Evolutionary conservation across 2,888 invertebrate genomes (phyloP), one percentile per base, ranked within the genome.

Genomic region (Itoplectis maculator): DNA sequence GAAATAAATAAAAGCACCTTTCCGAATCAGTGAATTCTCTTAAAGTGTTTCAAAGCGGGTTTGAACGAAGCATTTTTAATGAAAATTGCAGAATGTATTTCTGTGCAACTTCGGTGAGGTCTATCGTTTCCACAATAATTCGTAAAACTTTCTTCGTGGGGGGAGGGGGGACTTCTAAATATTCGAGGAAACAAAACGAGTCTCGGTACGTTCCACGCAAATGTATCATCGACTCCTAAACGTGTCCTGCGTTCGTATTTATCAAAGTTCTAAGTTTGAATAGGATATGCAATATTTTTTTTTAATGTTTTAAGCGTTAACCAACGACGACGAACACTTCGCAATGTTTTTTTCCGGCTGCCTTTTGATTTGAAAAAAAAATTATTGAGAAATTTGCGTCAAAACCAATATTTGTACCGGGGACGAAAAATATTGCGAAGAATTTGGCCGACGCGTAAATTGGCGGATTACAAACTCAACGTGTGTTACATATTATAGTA

Each of bases 261-360:
- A 87, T 84, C 86, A 88, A 87, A 87, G 83, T 87, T 82, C 87
- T 88, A 88, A 88, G 83, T 87, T 85, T 87, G 82, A 87, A 87
- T 87, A 88, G 87, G 87, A 89, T 90, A 89, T 89, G 90, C 89
- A 87, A 87, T 88, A 87, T 81, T 84, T 85, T 88, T 66, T 45
- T 68, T 69, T 73, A 87, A 86, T 85, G 83, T 88, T 85, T 85
- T 86, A 89, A 89, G 89, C 88, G 87, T 88, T 88, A 87, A 87
- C 85, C 84, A 86, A 86, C 86, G 84, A 83, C 85, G 82, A 72
- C 70, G 81, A 84, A 84, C 81, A 79, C 85, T 86, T 84, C 83
- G 86, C 72, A 78, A 82, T 73, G 45, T 56, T 74, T 40, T 56
- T 74, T 40, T n/a, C 51, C 20, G 65, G 15, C 18, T 18, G 23